Conservation (phyloP, 1,140 invertebrate species). For the Heliconius nattereri region DNA sequence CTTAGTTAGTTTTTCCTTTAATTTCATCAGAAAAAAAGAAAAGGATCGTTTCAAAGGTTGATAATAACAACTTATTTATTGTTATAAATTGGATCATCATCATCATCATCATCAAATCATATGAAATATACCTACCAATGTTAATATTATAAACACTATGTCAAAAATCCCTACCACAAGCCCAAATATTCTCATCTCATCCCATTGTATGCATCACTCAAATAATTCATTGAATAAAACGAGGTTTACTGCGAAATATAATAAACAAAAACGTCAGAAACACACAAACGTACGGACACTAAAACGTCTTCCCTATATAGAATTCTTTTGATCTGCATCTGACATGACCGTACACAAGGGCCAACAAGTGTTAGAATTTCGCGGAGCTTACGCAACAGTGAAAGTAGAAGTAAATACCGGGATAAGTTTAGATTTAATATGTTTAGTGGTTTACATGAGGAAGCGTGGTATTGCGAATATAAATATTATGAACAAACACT, state of each 20-base stretch:
- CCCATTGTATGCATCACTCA: constrained; percentile 6
- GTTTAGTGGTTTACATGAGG: constrained; percentile 26
- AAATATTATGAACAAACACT: constrained; percentile 33
- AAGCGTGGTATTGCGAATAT: constrained; percentile 33
- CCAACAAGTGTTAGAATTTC: constrained; percentile 36
- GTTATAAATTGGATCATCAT: too few relatives aligned
- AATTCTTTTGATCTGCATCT: constrained; percentile 41
- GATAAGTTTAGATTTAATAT: constrained; percentile 37
- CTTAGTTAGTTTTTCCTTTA: not conserved
- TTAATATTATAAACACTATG: too few relatives aligned
- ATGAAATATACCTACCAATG: too few relatives aligned
- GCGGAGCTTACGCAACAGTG: constrained; percentile 31
- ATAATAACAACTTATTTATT: too few relatives aligned
- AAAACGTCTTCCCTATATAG: constrained; percentile 29
- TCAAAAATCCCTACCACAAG: not conserved
- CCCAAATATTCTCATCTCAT: not conserved
- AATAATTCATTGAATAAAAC: constrained; percentile 32
- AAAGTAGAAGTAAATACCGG: constrained; percentile 39
- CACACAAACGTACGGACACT: constrained; percentile 35
- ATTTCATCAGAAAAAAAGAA: too few relatives aligned
- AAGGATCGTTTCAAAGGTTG: too few relatives aligned
- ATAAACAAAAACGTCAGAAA: constrained; percentile 32
- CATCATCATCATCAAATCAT: too few relatives aligned
- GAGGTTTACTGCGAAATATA: constrained; percentile 25
- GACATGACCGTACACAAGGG: constrained; percentile 37